These are phyloP conservation scores for Petroica traversi DNA, from an alignment of 2,113 vertebrate species.

Conservation along the genomic window DNA sequence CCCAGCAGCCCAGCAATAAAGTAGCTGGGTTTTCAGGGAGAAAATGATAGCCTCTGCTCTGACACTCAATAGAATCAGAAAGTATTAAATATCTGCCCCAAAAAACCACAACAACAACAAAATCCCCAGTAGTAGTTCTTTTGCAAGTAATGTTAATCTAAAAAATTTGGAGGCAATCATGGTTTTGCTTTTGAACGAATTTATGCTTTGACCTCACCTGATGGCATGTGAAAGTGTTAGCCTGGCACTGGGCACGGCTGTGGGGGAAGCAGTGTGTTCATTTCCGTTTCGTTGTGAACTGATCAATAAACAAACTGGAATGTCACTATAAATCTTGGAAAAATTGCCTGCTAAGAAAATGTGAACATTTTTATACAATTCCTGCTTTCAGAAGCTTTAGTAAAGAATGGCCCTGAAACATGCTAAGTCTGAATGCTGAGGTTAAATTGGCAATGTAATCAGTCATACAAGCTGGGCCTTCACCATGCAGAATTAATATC, in stretches of 20 bases:
- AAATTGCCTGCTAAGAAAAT: slow-evolving; percentile 9
- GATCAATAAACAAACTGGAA: slow-evolving; percentile 37
- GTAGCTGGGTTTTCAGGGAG: neutral
- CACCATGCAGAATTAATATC: neutral
- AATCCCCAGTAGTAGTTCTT: neutral
- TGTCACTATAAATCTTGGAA: slow-evolving; percentile 19
- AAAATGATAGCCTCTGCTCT: neutral
- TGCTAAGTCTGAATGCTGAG: neutral
- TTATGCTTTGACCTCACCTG: neutral
- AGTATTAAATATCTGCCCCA: neutral
- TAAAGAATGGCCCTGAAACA: neutral
- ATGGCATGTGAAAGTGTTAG: neutral
- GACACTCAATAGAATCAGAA: neutral
- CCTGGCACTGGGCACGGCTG: neutral
- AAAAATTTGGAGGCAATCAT: neutral
- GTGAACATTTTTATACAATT: slow-evolving; percentile 8
- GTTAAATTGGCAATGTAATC: neutral
- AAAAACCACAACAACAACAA: too few relatives aligned
- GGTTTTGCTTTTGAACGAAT: neutral
- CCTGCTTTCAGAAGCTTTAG: neutral
- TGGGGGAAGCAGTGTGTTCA: slow-evolving; percentile 2
- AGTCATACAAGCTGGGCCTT: neutral
- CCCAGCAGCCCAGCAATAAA: neutral
- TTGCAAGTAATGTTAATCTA: neutral
- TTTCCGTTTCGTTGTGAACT: neutral